Evolutionary conservation across 2,113 vertebrate species (phyloP).

Genomic region (Oceanodroma tethys): DNA sequence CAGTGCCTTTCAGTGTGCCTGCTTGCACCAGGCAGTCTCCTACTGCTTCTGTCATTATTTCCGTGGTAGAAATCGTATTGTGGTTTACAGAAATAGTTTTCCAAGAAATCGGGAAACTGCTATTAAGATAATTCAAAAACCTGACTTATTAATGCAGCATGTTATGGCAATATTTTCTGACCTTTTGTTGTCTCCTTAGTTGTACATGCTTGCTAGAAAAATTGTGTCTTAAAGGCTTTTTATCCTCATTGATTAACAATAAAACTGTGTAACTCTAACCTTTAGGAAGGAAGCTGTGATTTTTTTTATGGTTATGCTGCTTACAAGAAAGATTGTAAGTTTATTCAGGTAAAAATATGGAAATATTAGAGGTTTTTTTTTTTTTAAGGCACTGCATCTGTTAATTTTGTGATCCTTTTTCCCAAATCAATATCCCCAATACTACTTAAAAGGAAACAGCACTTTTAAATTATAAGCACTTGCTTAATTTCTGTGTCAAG

Average conservation of each 20-base stretch:
- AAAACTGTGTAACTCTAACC: not conserved
- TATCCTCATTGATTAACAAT: conserved; percentile 29
- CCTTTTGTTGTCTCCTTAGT: not conserved
- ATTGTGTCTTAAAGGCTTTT: not conserved
- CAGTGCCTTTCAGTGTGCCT: not conserved
- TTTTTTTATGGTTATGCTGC: not conserved
- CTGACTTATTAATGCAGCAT: not conserved
- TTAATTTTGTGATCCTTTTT: not conserved
- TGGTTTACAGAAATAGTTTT: not conserved
- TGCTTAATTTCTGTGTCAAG: not conserved
- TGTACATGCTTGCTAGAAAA: not conserved
- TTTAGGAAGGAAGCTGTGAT: not conserved
- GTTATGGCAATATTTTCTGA: not conserved
- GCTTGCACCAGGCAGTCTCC: not conserved
- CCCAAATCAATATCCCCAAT: not conserved
- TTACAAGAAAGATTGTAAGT: not conserved
- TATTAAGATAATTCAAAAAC: not conserved
- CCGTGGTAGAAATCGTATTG: not conserved
- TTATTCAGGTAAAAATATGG: not conserved
- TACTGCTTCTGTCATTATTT: not conserved
- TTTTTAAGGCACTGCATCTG: not conserved
- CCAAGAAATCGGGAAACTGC: not conserved
- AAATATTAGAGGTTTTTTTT: not conserved
- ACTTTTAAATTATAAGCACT: not conserved
- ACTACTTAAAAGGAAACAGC: not conserved